Base-by-base conservation (phyloP, 2,888 invertebrate species). In the Branchipolynoe longqiensis region DNA sequence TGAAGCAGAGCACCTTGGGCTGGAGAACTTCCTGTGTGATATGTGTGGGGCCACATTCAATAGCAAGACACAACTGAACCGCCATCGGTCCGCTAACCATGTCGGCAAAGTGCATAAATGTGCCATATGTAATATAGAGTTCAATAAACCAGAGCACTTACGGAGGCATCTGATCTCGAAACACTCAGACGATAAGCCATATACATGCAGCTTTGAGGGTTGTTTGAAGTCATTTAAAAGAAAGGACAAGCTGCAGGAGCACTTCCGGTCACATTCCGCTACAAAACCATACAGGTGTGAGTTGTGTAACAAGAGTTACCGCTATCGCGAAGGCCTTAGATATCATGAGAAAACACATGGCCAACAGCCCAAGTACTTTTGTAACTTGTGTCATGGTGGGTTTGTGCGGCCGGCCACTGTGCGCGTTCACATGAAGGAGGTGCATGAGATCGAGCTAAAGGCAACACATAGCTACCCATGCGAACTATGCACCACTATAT, bases 191-290 rank as follows among this genome's bases (percentile, higher is more conserved):
- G 85, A 82, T n/a, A 85, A 73, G 56, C 88, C 88, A n/a, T 87
- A 84, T 64, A 48, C 48, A 0, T 88, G 88, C 54, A 38, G 69
- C 14, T 36, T 62, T 28, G 59, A 59, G 0, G 85, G 82, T 38
- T 88, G 88, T 40, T 69, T n/a, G n/a, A 88, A 88, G 62, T 56
- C 87, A 12, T 88, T 88, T 83, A 88, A 88, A 62, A 69, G 88
- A 8, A 85, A 82, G 38, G 88, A 88, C 48, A 88, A 88, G 56
- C 85, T 88, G 54, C 48, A 84, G 28, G 88, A 88, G 4, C 88
- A 88, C 54, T 62, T 62, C 33, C 82, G 83, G 28, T 62, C 64
- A 8, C 88, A 88, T 69, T 69, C 78, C n/a, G 58, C 31, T n/a
- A 83, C 48, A 8, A 88, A 86, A 38, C 88, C 87, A 1, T 88